These are phyloP conservation scores for Arenicola marina DNA, from an alignment of 2,888 invertebrate genomes.

Conservation along the genomic window DNA sequence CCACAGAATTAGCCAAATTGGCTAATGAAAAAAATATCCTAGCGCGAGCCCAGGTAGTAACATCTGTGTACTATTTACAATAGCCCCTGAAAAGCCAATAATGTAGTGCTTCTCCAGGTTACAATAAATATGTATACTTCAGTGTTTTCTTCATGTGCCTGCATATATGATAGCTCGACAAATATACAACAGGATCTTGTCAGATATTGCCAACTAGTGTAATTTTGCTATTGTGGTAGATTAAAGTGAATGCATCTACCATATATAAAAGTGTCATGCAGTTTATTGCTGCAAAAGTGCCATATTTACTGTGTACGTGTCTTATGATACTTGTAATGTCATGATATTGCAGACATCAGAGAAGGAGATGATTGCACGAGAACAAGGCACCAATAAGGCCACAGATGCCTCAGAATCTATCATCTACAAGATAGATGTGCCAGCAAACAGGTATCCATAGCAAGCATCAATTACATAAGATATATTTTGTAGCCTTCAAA, in stretches of 20 bases:
- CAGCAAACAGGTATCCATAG: constrained; percentile 74
- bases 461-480: neutral
- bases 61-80: too few relatives aligned
- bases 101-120: too few relatives aligned
- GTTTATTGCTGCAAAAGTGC: too few relatives aligned
- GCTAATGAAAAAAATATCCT: too few relatives aligned
- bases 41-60: too few relatives aligned
- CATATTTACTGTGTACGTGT: neutral
- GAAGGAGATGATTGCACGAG: constrained; percentile 82
- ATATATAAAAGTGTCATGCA: neutral
- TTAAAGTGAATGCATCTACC: neutral
- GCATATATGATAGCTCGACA: too few relatives aligned
- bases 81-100: too few relatives aligned
- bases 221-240: neutral
- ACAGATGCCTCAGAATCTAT: constrained; percentile 74
- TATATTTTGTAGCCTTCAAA: neutral
- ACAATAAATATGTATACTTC: too few relatives aligned
- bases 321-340: neutral
- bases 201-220: too few relatives aligned
- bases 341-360: constrained; percentile 69
- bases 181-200: neutral
- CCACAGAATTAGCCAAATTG: too few relatives aligned
- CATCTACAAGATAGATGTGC: constrained; percentile 94
- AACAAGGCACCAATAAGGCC: constrained; percentile 74
- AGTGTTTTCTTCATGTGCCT: too few relatives aligned